A percentile compares a stretch with the other conserved stretches of the same genome.
Conservation (phyloP, 2,888 invertebrate genomes). For the Leucania comma region DNA sequence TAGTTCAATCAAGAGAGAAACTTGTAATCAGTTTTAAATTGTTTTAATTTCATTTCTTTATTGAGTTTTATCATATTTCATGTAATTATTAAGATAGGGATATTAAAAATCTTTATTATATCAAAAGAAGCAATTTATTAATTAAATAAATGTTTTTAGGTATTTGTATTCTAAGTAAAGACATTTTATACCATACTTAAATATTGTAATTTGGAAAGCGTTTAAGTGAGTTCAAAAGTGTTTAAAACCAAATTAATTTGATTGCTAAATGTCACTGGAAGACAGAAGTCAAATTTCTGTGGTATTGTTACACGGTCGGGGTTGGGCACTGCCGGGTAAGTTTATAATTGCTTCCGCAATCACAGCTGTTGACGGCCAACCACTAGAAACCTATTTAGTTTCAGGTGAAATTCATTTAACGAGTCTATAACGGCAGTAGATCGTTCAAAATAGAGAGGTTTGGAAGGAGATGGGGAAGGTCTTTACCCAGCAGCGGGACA, state of each 20-base stretch:
- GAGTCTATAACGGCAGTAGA: not conserved
- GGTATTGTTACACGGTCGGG: conserved; percentile 53
- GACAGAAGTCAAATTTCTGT: conserved; percentile 46
- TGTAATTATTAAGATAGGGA: conserved; percentile 1
- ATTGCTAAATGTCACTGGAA: conserved; percentile 54
- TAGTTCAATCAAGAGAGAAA: conserved; percentile 70
- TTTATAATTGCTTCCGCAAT: conserved; percentile 75
- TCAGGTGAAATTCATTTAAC: conserved; percentile 26
- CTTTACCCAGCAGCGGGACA: too few species aligned
- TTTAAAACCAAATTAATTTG: conserved; percentile 46
- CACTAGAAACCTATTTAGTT: conserved; percentile 47
- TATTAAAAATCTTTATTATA: not conserved
- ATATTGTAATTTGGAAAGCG: too few species aligned
- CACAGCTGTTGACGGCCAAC: conserved; percentile 52
- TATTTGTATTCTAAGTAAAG: too few species aligned
- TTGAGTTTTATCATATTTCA: conserved; percentile 40
- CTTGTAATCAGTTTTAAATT: conserved; percentile 67
- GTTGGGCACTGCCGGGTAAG: conserved; percentile 62
- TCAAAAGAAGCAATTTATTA: not conserved
- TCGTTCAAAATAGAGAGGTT: too few species aligned
- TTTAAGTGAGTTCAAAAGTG: conserved; percentile 24
- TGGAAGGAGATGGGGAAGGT: too few species aligned
- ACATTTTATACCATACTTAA: not conserved
- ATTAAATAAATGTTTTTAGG: not conserved
- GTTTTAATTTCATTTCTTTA: conserved; percentile 55